Evolutionary conservation across 2,888 invertebrate genomes (phyloP).

Genomic region (Strigamia transsilvanica): DNA sequence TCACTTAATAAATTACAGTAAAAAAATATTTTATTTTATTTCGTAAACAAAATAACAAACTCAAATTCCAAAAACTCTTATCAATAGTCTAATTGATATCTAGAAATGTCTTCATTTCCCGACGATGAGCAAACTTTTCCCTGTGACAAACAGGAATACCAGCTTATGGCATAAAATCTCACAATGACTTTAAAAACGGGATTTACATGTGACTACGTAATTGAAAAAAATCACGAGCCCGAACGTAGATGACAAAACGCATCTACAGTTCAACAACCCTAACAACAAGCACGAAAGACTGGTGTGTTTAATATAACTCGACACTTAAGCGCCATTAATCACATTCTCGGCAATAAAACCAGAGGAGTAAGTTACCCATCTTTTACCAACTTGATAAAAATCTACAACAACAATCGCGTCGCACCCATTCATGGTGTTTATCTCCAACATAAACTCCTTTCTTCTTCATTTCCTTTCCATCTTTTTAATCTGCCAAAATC

Average conservation of each 20-base stretch:
- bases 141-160: neutral
- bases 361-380: neutral
- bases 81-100: no score
- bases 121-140: no score
- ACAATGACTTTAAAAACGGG: neutral
- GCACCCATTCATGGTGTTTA: no score
- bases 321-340: neutral
- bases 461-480: neutral
- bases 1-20: no score
- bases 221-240: neutral
- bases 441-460: neutral
- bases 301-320: neutral
- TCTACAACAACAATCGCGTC: neutral
- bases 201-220: slow-evolving; percentile 1
- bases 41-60: no score
- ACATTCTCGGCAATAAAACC: neutral
- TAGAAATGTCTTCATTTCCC: no score
- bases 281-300: neutral
- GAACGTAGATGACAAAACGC: neutral
- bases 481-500: neutral
- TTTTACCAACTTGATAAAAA: neutral
- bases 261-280: neutral
- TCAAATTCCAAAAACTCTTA: no score
- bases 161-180: neutral
- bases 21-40: no score